These are phyloP conservation scores for Danio tinwini DNA, from an alignment of 2,797 vertebrate genomes.

Conservation along the genomic window DNA sequence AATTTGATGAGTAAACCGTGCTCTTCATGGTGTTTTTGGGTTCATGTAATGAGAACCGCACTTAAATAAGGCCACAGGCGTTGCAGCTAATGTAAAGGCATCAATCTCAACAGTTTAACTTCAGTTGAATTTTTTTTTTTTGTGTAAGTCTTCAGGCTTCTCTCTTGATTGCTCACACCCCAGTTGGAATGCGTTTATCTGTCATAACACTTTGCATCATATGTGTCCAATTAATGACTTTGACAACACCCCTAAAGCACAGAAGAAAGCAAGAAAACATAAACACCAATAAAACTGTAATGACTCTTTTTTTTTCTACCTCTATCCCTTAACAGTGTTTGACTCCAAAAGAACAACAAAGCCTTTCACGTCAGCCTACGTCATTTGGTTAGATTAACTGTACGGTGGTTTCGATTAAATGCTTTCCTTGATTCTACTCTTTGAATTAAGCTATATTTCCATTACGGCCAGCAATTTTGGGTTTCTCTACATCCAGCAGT, in stretches of 20 bases:
- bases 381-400: conserved; percentile 64
- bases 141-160: conserved; percentile 56
- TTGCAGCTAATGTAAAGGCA: conserved; percentile 64
- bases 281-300: conserved; percentile 72
- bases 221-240: conserved; percentile 71
- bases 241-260: conserved; percentile 66
- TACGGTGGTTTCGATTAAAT: conserved; percentile 68
- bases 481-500: conserved; percentile 60
- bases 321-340: conserved; percentile 55
- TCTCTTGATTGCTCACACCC: conserved; percentile 59
- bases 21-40: neutral
- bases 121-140: conserved; percentile 57
- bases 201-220: conserved; percentile 59
- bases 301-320: conserved; percentile 63
- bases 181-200: conserved; percentile 61
- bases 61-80: conserved; percentile 48
- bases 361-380: conserved; percentile 51
- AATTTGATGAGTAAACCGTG: neutral
- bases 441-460: conserved; percentile 67
- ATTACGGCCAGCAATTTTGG: conserved; percentile 67
- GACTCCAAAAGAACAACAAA: conserved; percentile 70
- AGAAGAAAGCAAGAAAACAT: conserved; percentile 63
- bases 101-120: conserved; percentile 54
- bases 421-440: conserved; percentile 64
- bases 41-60: neutral